Evolutionary conservation across 1,140 invertebrate species (phyloP), one percentile per base, ranked within the genome.

Genomic region (Pentalonia nigronervosa): DNA sequence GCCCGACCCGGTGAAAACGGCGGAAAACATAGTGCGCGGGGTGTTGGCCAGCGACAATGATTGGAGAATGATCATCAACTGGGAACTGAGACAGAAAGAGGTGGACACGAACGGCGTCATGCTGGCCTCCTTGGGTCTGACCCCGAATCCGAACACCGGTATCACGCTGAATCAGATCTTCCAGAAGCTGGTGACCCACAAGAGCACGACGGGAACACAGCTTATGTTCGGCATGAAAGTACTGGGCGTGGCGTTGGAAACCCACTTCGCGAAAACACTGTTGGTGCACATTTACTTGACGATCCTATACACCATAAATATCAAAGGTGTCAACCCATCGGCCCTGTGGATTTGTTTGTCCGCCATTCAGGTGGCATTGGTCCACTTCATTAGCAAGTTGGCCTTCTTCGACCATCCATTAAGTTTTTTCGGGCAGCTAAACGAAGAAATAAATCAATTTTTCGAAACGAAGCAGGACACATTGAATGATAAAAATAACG

Each of bases 61-160:
- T 17, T 76, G 60, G 30, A 3, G 4, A 6, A n/a, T 0, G 4
- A 76, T 76, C 4, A 14, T 76, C 30, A 17, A 3, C 14, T 14
- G 2, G 1, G 4, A 1, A 6, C n/a, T 76, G 30, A 6, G 17
- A 0, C 11, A 4, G 30, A 6, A 4, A n/a, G 14, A 4, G 0
- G 1, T 76, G 60, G 14, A 76, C 14, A 17, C 0, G 4, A 6
- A 6, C 30, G 30, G 56, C 56, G 17, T 14, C 48, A 17, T 50
- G 14, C n/a, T 76, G 14, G 6, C 14, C 60, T 14, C n/a, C 0
- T 4, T 76, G 60, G n/a, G n/a, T 0, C 30, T 76, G 14, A 76
- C 30, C 30, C 3, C 0, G 4, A 4, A 4, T 1, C 4, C 60
- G 60, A 14, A 0, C 14, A 7, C 14, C 11, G 30, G 30, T 14